Conservation (phyloP, 1,140 invertebrate species). For the Telenomus remus region DNA sequence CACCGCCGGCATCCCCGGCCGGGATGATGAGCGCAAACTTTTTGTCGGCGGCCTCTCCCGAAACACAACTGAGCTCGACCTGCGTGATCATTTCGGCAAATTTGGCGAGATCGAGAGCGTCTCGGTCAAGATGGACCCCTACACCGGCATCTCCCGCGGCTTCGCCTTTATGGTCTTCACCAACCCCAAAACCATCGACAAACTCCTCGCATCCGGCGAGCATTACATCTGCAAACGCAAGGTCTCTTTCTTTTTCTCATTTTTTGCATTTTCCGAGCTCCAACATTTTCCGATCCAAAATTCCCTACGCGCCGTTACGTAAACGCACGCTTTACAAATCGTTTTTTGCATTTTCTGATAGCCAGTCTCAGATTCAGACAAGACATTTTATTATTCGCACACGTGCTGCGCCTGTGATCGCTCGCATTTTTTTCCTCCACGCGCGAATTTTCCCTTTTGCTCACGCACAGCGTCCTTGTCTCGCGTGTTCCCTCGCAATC, state of each 20-base stretch:
- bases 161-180: conserved; percentile 84
- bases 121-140: conserved; percentile 80
- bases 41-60: conserved; percentile 75
- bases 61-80: conserved; percentile 76
- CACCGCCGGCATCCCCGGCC: conserved; percentile 74
- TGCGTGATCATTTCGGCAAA: conserved; percentile 79
- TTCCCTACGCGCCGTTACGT: neutral
- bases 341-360: neutral
- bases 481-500: neutral
- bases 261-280: too few species aligned
- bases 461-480: neutral
- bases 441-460: conserved; percentile 12
- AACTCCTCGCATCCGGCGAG: conserved; percentile 76
- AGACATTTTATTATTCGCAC: neutral
- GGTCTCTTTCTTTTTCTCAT: conserved; percentile 57
- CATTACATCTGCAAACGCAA: conserved; percentile 81
- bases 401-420: neutral
- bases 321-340: neutral
- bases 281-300: neutral
- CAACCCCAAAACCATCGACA: conserved; percentile 78
- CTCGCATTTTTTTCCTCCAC: conserved; percentile 2
- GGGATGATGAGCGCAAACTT: conserved; percentile 76
- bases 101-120: conserved; percentile 81
- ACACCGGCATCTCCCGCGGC: conserved; percentile 80
- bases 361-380: too few species aligned